Percentiles rank a stretch among this genome's conserved stretches.
phyloP scores from a whole-genome alignment of 2,888 invertebrate species.

The Sylvicola cinctus region DNA sequence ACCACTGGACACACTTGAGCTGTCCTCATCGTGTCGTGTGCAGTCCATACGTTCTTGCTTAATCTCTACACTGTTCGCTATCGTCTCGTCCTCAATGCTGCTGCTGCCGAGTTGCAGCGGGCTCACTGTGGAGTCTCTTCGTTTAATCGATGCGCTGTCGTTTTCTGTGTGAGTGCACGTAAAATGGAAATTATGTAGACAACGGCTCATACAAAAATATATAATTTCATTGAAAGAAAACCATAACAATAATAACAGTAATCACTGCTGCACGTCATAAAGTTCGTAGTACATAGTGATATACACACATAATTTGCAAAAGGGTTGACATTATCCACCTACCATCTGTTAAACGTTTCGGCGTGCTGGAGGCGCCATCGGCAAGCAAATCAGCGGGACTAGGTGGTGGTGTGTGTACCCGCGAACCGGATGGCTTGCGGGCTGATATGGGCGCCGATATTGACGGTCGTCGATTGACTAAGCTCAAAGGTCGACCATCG shows the following conservation, averaged over 20 bases:
- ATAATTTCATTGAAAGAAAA: slow-evolving; percentile 3
- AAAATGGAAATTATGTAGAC: too few relatives aligned
- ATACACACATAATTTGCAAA: too few relatives aligned
- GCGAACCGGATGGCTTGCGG: slow-evolving; percentile 27
- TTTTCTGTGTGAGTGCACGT: too few relatives aligned
- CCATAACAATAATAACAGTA: background rate
- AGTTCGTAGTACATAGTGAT: too few relatives aligned
- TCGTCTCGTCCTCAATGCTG: slow-evolving; percentile 17
- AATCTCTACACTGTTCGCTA: slow-evolving; percentile 25
- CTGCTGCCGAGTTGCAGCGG: slow-evolving; percentile 1
- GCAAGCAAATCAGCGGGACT: slow-evolving; percentile 54
- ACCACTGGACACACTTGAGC: slow-evolving; percentile 9
- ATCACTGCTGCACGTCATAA: too few relatives aligned
- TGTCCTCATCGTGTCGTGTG: slow-evolving; percentile 33
- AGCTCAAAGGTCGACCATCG: slow-evolving; percentile 52
- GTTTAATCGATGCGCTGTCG: slow-evolving; percentile 37
- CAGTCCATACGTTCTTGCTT: slow-evolving; percentile 48
- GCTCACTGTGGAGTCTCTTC: slow-evolving; percentile 22
- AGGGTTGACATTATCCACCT: slow-evolving; percentile 11
- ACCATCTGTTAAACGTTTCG: slow-evolving; percentile 44
- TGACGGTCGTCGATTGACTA: slow-evolving; percentile 47
- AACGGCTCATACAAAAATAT: too few relatives aligned
- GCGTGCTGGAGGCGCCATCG: slow-evolving; percentile 66
- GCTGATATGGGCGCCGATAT: slow-evolving; percentile 46
- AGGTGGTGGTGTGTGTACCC: slow-evolving; percentile 53